A percentile compares a stretch with the other conserved stretches of the same genome.
Evolutionary conservation across 2,113 vertebrate species (phyloP).

Genomic region (Albula goreensis): DNA sequence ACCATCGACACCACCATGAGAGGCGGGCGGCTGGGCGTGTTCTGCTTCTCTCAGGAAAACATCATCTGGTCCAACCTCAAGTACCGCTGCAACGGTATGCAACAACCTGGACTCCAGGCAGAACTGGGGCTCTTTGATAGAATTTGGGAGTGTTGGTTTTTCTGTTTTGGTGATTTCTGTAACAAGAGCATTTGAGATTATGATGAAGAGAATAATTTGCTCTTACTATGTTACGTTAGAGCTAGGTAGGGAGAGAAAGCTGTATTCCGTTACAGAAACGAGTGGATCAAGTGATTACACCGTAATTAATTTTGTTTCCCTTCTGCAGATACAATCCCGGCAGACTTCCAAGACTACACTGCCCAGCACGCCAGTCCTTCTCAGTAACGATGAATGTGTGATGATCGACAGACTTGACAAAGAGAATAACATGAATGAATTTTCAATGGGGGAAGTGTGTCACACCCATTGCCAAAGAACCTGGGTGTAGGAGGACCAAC

Average conservation of each 20-base stretch:
- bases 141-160: not conserved
- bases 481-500: not conserved
- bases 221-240: not conserved
- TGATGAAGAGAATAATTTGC: no score
- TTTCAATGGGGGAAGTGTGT: not conserved
- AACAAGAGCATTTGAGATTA: not conserved
- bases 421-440: not conserved
- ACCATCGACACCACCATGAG: slow-evolving; percentile 96
- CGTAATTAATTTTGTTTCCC: slow-evolving; percentile 25
- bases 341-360: slow-evolving; percentile 83
- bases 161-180: not conserved
- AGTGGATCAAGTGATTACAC: not conserved
- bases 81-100: slow-evolving; percentile 95
- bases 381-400: not conserved
- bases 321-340: slow-evolving; percentile 87
- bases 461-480: not conserved
- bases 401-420: not conserved
- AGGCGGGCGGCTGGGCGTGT: slow-evolving; percentile 95
- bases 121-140: not conserved
- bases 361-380: slow-evolving; percentile 66
- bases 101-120: not conserved
- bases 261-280: not conserved
- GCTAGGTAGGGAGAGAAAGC: not conserved
- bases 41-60: slow-evolving; percentile 99
- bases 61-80: slow-evolving; percentile 99